A percentile compares a stretch with the other conserved stretches of the same genome.
phyloP scores from a whole-genome alignment of 2,888 invertebrate species.

The Pemphredon lugubris region DNA sequence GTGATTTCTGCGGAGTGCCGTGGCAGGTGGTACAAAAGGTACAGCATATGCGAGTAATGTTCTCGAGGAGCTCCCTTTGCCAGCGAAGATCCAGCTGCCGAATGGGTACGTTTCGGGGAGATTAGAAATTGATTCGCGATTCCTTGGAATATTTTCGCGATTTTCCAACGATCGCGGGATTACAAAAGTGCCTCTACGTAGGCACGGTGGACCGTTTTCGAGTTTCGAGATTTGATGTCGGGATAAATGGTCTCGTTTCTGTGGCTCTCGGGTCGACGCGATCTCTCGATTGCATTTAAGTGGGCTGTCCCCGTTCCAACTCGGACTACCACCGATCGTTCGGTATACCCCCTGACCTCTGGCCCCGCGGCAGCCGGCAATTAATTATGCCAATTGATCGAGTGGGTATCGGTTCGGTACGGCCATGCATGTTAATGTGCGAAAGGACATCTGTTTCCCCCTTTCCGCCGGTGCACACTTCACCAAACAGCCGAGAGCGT shows the following conservation, averaged over 20 bases:
- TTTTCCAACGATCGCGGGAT: no score
- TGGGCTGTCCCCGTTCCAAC: constrained; percentile 58
- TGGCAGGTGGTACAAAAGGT: constrained; percentile 56
- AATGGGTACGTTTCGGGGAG: constrained; percentile 35
- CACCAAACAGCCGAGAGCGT: no score
- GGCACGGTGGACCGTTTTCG: no score
- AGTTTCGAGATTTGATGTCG: no score
- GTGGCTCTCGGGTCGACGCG: no score
- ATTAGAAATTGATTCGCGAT: not conserved
- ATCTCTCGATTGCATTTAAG: constrained; percentile 28
- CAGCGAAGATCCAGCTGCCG: constrained; percentile 36
- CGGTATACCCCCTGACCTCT: constrained; percentile 39
- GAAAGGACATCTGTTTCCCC: constrained; percentile 71
- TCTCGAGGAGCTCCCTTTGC: constrained; percentile 20
- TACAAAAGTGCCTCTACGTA: no score
- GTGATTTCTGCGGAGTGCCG: constrained; percentile 52
- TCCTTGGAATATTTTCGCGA: no score
- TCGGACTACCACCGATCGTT: constrained; percentile 52
- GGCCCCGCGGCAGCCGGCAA: constrained; percentile 57
- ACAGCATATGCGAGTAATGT: constrained; percentile 56
- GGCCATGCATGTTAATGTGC: constrained; percentile 71
- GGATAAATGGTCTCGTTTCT: not conserved
- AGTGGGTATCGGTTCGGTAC: constrained; percentile 65
- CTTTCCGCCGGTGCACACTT: no score
- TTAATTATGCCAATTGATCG: constrained; percentile 76